These are phyloP conservation scores for Meriones unguiculatus DNA, from an alignment of 2,113 vertebrate species.

Conservation along the genomic window DNA sequence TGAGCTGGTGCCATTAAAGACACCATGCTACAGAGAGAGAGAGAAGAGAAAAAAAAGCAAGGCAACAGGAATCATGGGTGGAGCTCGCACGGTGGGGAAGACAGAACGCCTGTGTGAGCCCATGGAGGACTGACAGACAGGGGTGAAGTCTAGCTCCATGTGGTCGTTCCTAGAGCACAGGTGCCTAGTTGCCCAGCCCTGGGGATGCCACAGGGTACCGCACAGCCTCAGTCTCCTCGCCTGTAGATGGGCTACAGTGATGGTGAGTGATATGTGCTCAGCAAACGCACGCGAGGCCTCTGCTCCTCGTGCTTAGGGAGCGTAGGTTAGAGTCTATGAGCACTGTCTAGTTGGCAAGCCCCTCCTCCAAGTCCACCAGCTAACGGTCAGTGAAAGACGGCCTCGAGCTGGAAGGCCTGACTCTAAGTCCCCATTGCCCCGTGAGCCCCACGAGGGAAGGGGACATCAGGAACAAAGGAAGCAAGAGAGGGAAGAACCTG, in stretches of 20 bases:
- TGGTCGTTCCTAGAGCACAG: not conserved
- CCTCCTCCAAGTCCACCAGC: not conserved
- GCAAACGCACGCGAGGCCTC: not conserved
- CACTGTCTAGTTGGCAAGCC: not conserved
- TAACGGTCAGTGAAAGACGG: too few species aligned
- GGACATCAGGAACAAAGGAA: not conserved
- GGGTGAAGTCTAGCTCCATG: not conserved
- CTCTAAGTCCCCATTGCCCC: not conserved
- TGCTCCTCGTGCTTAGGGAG: not conserved
- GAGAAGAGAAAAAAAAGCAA: not conserved
- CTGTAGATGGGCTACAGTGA: not conserved
- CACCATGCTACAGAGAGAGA: too few species aligned
- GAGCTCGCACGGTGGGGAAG: too few species aligned
- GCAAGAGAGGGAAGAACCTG: not conserved
- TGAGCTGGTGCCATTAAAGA: not conserved
- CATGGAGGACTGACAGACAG: not conserved
- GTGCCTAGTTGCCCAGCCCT: not conserved
- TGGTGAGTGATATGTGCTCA: not conserved
- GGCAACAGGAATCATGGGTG: fast-evolving
- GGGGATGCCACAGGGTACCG: not conserved
- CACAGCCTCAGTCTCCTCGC: not conserved
- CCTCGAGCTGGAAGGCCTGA: not conserved
- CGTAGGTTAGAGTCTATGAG: too few species aligned
- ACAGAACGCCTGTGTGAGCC: not conserved
- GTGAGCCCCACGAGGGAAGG: not conserved